Base-by-base conservation (phyloP, 1,140 invertebrate genomes). In the Heliconius melpomene region DNA sequence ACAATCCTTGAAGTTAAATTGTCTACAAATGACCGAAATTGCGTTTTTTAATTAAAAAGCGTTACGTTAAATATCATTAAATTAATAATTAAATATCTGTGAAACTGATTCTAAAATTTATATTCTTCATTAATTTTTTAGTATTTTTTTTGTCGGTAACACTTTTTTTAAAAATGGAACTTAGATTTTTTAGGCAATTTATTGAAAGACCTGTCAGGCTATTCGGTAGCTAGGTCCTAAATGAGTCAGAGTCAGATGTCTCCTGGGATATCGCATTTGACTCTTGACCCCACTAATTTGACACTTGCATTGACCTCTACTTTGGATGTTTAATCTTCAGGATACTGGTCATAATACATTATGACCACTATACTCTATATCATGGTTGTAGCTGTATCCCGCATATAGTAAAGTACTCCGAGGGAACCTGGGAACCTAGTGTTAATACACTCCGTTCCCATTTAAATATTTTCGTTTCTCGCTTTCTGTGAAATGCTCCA, bases 271-370 rank as follows among this genome's bases (percentile, higher is more conserved):
- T 80, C 73, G 66, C 80, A 85, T 77, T 90, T 91, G 85, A 92
- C 89, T 84, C 83, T 38, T 86, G 90, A 85, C 84, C 88, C 84
- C 52, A 73, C 76, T 88, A 88, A 90, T 89, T 89, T 89, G 86
- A 86, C 89, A 85, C 85, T 84, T 85, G 80, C 82, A 87, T 90
- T 92, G 89, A 91, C 90, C 90, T 79, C 79, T n/a, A 79, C 78
- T 84, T 82, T 74, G 73, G 77, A 29, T 78, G 74, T 78, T 79
- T 75, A 79, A 78, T 79, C 54, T 50, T 40, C 60, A 71, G 26
- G 11, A 66, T 29, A 29, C 9, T 66, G 29, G 23, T 60, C n/a
- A n/a, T n/a, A n/a, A n/a, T n/a, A n/a, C n/a, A 23, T 46, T 46
- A 60, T 60, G 20, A 60, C 0, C n/a, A 60, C 20, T 54, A 11